Evolutionary conservation across 2,888 invertebrate species (phyloP), one percentile per base, ranked within the genome.

Genomic region (Diplolepis rosae): DNA sequence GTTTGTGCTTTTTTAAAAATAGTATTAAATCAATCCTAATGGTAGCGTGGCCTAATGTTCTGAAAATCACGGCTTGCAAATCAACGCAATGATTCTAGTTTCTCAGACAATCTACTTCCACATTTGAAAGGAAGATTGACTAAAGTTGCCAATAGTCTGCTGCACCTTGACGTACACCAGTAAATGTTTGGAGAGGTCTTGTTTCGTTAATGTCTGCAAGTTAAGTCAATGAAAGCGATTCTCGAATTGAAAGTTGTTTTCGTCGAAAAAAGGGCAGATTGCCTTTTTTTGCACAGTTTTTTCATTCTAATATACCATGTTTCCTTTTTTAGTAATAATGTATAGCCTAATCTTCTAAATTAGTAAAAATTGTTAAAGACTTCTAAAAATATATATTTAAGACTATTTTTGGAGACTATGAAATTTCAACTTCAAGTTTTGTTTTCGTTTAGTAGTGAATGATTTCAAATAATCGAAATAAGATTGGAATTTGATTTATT

Each of bases 51-150:
- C 4, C 15, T 48, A 15, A 18, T 18, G 45, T 48, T 48, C n/a
- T 18, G 18, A 7, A 18, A 18, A 18, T 48, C 45, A 48, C 45
- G 18, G 18, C 45, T 7, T 18, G 18, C 22, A 48, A 48, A 48
- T 48, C 4, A 48, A 18, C 18, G 45, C 45, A 48, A 18, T 48
- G 18, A 18, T 48, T 48, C 15, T 48, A 18, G 6, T 48, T 48
- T 48, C 18, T 48, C 15, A 22, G 45, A 11, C 11, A 24, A 4
- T 50, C 22, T 50, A 50, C 45, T 48, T 48, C 45, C 7, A 50
- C 9, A 24, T 18, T 50, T 50, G 50, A 50, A 50, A 50, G 50
- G 50, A 50, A 50, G 50, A 50, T 50, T 50, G 50, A 24, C 6
- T 13, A 4, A 50, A 50, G 11, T 50, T 11, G 24, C 13, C 11